phyloP scores from a whole-genome alignment of 2,888 invertebrate species.

The Agapostemon virescens region DNA sequence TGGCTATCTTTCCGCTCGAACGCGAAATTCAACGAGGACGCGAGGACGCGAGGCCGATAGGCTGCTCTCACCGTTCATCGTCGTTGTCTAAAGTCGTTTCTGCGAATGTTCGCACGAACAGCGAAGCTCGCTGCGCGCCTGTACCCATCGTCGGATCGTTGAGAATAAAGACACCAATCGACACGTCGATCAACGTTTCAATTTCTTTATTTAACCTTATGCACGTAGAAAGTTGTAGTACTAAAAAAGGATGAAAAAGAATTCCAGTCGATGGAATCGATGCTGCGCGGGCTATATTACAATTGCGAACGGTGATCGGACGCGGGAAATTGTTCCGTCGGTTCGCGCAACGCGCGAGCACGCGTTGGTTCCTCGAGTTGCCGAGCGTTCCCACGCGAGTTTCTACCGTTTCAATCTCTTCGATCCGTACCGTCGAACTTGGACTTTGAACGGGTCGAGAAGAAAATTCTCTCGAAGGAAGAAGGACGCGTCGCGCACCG shows the following conservation, averaged over 20 bases:
- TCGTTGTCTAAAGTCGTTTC: no score
- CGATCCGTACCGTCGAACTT: no score
- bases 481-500: background rate
- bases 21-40: no score
- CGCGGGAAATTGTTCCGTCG: conserved; percentile 15
- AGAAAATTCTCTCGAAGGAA: background rate
- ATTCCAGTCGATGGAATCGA: background rate
- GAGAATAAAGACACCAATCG: background rate
- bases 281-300: conserved; percentile 7
- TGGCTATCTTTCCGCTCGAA: background rate
- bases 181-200: background rate
- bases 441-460: no score
- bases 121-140: background rate
- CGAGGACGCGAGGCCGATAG: no score
- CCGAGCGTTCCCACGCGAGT: conserved; percentile 12
- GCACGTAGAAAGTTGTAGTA: background rate
- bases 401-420: no score
- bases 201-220: conserved; percentile 15
- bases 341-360: background rate
- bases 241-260: conserved; percentile 10
- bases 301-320: background rate
- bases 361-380: no score
- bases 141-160: background rate
- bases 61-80: no score
- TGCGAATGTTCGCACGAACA: background rate